These are phyloP conservation scores for Oryzaephilus surinamensis DNA, from an alignment of 1,140 invertebrate species.

Conservation along the genomic window DNA sequence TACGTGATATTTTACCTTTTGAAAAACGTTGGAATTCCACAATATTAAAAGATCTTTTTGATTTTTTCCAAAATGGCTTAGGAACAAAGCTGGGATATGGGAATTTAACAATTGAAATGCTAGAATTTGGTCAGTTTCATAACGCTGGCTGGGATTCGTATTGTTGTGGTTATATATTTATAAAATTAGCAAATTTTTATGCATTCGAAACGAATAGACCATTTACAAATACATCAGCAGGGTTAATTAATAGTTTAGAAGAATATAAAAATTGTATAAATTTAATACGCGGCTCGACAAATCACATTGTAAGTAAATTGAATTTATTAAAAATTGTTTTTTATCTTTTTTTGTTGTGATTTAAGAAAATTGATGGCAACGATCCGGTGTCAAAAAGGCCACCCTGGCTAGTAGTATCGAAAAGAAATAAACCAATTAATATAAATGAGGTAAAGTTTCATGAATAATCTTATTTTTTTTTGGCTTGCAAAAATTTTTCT, in stretches of 20 bases:
- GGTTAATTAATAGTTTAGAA: conserved; percentile 40
- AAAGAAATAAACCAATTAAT: conserved; percentile 27
- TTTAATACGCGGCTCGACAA: conserved; percentile 44
- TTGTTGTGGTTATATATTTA: conserved; percentile 55
- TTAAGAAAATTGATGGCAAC: conserved; percentile 41
- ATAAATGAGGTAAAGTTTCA: conserved; percentile 28
- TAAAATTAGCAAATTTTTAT: conserved; percentile 42
- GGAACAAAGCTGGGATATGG: conserved; percentile 28
- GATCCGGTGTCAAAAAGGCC: conserved; percentile 43
- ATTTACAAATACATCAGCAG: too few relatives aligned
- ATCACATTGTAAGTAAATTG: conserved; percentile 43
- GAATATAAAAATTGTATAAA: conserved; percentile 48
- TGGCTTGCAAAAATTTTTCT: too few relatives aligned
- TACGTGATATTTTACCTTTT: conserved; percentile 37
- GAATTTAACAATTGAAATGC: conserved; percentile 34
- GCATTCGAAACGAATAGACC: too few relatives aligned
- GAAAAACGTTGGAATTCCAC: conserved; percentile 42
- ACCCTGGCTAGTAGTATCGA: conserved; percentile 38
- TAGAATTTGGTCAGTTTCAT: conserved; percentile 40
- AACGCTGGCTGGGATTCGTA: conserved; percentile 69
- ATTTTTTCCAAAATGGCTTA: conserved; percentile 43
- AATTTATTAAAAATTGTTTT: conserved; percentile 19
- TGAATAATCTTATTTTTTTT: not conserved
- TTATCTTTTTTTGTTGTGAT: conserved; percentile 17
- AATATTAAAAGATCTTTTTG: conserved; percentile 43